Evolutionary conservation across 2,113 vertebrate species (phyloP).

Genomic region (Sisor rabdophorus): DNA sequence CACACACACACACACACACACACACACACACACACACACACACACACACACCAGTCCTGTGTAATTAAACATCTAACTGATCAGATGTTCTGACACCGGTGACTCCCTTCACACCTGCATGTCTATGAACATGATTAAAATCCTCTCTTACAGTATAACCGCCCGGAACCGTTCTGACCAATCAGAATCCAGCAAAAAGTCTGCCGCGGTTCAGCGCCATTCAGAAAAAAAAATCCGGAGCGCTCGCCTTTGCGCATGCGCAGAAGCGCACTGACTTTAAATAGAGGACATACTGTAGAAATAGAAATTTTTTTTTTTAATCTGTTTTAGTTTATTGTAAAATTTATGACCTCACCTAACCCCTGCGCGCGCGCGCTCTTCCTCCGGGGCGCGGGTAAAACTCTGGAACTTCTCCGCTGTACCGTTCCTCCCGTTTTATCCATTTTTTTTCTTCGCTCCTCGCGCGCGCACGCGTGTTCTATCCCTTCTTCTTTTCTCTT

Average conservation of each 20-base stretch:
- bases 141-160: too few species aligned
- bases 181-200: not conserved
- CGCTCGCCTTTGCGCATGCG: not conserved
- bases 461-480: not conserved
- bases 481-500: not conserved
- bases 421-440: not conserved
- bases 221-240: not conserved
- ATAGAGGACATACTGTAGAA: not conserved
- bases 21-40: not conserved
- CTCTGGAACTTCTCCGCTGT: slow-evolving; percentile 1
- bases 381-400: slow-evolving; percentile 18
- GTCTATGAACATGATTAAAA: too few species aligned
- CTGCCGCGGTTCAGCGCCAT: not conserved
- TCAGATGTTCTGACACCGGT: too few species aligned
- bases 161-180: too few species aligned
- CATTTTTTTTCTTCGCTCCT: not conserved
- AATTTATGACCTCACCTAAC: slow-evolving; percentile 10
- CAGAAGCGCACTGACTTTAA: not conserved
- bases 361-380: slow-evolving; percentile 13
- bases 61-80: too few species aligned
- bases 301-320: fast-evolving
- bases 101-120: too few species aligned
- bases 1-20: not conserved
- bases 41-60: too few species aligned
- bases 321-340: fast-evolving